Percentiles rank a stretch among this genome's conserved stretches.
These are phyloP conservation scores for Pteromalus puparum DNA, from an alignment of 1,140 invertebrate species.

Conservation along the genomic window DNA sequence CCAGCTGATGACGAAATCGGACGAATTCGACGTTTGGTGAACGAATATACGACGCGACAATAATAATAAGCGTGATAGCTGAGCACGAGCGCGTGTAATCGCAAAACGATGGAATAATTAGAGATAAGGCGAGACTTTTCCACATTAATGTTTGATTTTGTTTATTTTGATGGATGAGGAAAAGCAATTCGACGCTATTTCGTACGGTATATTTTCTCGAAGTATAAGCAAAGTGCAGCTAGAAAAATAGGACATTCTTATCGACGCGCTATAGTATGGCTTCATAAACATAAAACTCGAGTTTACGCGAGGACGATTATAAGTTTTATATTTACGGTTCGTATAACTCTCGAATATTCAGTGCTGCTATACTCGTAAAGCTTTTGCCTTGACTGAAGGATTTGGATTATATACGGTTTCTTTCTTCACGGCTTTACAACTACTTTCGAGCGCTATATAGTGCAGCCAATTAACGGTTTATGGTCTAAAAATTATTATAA, in stretches of 20 bases:
- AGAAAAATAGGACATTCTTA: constrained; percentile 10
- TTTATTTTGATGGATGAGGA: too few species aligned
- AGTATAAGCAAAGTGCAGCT: neutral
- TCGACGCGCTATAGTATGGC: neutral
- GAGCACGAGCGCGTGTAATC: too few species aligned
- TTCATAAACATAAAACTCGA: constrained; percentile 19
- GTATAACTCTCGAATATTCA: constrained; percentile 16
- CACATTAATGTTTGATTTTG: too few species aligned
- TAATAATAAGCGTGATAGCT: too few species aligned
- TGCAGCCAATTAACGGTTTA: neutral
- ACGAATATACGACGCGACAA: too few species aligned
- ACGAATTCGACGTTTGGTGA: too few species aligned
- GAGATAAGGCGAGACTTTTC: too few species aligned
- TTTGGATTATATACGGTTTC: neutral
- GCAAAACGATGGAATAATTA: too few species aligned
- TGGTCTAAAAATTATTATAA: neutral
- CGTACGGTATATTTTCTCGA: too few species aligned
- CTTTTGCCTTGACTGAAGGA: neutral
- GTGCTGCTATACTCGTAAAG: neutral
- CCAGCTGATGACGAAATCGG: too few species aligned
- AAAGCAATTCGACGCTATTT: too few species aligned
- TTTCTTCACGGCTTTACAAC: neutral
- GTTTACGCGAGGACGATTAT: constrained; percentile 27
- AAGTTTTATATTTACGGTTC: constrained; percentile 35
- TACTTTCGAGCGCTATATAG: neutral